Evolutionary conservation across 2,797 vertebrate genomes (phyloP).

Genomic region (Falco peregrinus): DNA sequence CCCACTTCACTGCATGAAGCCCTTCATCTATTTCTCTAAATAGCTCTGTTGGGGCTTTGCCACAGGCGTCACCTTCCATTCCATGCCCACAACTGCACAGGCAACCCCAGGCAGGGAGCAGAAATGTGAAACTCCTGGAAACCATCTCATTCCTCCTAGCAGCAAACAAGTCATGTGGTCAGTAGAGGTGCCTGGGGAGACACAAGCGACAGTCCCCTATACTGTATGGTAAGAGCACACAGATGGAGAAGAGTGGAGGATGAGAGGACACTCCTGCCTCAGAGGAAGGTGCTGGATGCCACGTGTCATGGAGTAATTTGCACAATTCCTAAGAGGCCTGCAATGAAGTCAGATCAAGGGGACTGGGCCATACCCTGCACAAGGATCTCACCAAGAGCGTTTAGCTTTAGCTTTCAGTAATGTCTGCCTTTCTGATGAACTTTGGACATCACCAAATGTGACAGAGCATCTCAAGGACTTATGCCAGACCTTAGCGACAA

Average conservation of each 20-base stretch:
- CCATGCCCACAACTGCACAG: neutral
- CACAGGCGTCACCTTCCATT: neutral
- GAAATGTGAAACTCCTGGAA: conserved; percentile 3
- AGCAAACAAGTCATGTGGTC: neutral
- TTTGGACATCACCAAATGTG: neutral
- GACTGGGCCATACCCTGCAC: neutral
- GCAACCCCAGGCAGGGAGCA: neutral
- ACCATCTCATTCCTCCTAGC: neutral
- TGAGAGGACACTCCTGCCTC: neutral
- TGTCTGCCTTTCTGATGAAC: neutral
- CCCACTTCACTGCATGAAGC: neutral
- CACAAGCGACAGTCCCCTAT: neutral
- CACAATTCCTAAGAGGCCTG: neutral
- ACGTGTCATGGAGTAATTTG: neutral
- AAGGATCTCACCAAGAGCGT: neutral
- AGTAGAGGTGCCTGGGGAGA: neutral
- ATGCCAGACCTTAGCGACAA: neutral
- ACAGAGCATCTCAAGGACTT: neutral
- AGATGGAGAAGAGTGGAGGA: neutral
- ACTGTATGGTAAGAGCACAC: neutral
- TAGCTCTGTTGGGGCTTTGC: neutral
- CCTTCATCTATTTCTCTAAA: neutral
- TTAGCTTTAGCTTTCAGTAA: neutral
- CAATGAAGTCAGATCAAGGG: neutral
- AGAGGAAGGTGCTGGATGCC: neutral